Base-by-base conservation (phyloP, 1,140 invertebrate genomes). In the Drosophila quadrilineata region DNA sequence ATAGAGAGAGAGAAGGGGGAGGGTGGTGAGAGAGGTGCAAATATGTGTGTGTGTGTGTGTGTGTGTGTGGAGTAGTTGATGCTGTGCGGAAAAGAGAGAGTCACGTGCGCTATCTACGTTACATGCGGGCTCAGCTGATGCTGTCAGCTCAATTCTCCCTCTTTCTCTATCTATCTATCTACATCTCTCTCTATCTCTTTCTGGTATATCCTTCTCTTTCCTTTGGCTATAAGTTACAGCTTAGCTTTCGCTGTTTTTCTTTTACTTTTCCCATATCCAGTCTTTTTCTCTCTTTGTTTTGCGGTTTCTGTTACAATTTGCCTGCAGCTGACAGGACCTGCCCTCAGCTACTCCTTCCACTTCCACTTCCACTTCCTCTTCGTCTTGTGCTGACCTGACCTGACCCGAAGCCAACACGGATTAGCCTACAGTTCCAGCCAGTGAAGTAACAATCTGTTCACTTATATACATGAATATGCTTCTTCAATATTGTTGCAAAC, bases 281-380 rank as follows among this genome's bases (percentile, higher is more conserved):
- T n/a, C n/a, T n/a, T n/a, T n/a, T n/a, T n/a, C n/a, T n/a, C n/a
- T n/a, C n/a, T n/a, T n/a, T n/a, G n/a, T n/a, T n/a, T n/a, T n/a
- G n/a, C 21, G 16, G 8, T 35, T 35, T 46, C 29, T 19, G 53
- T 28, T 28, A 21, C 22, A 33, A 19, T 26, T 58, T 31, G 6
- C 53, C 65, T 75, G 76, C 72, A 64, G 31, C 40, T 45, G 41
- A 45, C 41, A 45, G 41, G n/a, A n/a, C n/a, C n/a, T n/a, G n/a
- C n/a, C n/a, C n/a, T n/a, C n/a, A n/a, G n/a, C n/a, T n/a, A n/a
- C n/a, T n/a, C n/a, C n/a, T n/a, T n/a, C n/a, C n/a, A n/a, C n/a
- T n/a, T n/a, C n/a, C n/a, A n/a, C n/a, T n/a, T n/a, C n/a, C n/a
- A n/a, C n/a, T n/a, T n/a, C n/a, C 41, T 28, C 19, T 28, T 5